Base-by-base conservation (phyloP, 2,888 invertebrate species). In the Rotaria magnacalcarata region DNA sequence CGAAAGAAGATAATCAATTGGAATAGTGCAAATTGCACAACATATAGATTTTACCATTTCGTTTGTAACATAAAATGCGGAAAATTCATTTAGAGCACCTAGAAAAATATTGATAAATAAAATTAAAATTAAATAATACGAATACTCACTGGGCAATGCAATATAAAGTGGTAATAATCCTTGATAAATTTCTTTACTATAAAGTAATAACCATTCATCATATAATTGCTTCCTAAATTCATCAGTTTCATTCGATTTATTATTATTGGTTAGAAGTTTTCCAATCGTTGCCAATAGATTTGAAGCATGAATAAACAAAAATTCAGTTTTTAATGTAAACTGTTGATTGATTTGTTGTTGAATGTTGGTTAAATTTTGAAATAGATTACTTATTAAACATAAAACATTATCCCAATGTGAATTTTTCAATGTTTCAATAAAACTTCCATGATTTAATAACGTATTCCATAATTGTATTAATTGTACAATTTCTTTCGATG, bases 41-140 rank as follows among this genome's bases (percentile, higher is more conserved):
- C 80, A 80, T n/a, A 80, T 47, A 7, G 80, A 80, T 21, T 80
- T 80, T 5, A 80, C 80, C 80, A 80, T 80, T 80, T 80, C 80
- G 47, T 80, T 43, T 24, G 47, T 47, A 0, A 80, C 24, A 80
- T 80, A n/a, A n/a, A 47, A 80, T 24, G 43, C 8, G 24, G 80
- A 80, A 80, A 80, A 80, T 80, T 80, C 80, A 4, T 8, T n/a
- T 3, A 80, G n/a, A 47, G 47, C 80, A 80, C 80, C 80, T 80
- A 80, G 1, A 3, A 75, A 75, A 75, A 47, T 16, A 52, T n/a
- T 27, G 2, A 27, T 4, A 4, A 27, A 67, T 16, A 67, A 27
- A 34, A 14, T 27, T 14, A 21, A 67, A 27, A 27, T 67, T 2
- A n/a, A 67, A 58, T n/a, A 0, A n/a, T 34, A 34, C 34, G 4